These are phyloP conservation scores for Xyrauchen texanus DNA, from an alignment of 2,113 vertebrate species.

Conservation along the genomic window DNA sequence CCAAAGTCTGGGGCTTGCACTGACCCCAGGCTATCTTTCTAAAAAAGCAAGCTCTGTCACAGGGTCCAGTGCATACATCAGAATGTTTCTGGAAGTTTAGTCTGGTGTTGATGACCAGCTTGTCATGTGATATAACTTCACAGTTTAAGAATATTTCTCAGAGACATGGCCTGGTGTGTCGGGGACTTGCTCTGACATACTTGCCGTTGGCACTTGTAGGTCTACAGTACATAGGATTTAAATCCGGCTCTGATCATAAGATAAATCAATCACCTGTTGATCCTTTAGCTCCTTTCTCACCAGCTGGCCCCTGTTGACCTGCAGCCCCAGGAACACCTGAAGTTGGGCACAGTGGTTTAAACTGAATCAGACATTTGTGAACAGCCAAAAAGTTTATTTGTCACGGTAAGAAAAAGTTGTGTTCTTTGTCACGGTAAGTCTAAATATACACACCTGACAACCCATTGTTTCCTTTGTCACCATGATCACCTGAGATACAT, in stretches of 20 bases:
- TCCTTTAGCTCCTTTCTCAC: slow-evolving; percentile 88
- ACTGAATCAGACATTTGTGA: not conserved
- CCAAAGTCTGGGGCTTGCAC: too few relatives aligned
- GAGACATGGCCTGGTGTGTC: too few relatives aligned
- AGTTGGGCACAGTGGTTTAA: not conserved
- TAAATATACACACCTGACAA: slow-evolving; percentile 81
- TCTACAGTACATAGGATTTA: too few relatives aligned
- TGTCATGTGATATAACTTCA: not conserved
- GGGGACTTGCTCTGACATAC: too few relatives aligned
- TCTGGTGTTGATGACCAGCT: not conserved
- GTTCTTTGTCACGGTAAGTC: not conserved
- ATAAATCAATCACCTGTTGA: slow-evolving; percentile 74
- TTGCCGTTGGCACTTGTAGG: too few relatives aligned
- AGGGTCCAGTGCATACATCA: not conserved
- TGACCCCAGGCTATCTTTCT: too few relatives aligned
- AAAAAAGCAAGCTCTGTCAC: too few relatives aligned
- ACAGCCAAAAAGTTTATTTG: not conserved
- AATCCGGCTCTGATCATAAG: too few relatives aligned
- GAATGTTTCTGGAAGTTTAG: not conserved
- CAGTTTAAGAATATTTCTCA: not conserved
- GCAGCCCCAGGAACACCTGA: slow-evolving; percentile 83
- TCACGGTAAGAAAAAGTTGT: not conserved
- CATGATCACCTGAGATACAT: slow-evolving; percentile 81
- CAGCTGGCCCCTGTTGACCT: slow-evolving; percentile 79
- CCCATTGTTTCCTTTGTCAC: slow-evolving; percentile 86